Conservation (phyloP, 2,113 vertebrate species). For the Aptenodytes forsteri region DNA sequence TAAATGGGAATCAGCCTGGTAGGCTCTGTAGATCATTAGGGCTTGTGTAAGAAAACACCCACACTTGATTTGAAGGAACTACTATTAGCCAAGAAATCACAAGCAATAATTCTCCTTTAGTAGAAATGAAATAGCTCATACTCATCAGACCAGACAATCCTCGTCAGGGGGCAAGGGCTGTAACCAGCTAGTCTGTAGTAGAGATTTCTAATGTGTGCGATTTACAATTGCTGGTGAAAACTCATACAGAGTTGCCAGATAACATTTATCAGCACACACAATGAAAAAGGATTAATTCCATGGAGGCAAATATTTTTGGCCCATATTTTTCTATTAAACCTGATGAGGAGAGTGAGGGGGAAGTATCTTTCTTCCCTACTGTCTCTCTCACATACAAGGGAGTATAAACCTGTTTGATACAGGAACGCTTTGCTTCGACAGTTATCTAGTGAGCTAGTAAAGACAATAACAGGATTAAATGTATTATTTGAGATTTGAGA, state of each 20-base stretch:
- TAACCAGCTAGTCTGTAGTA: neutral
- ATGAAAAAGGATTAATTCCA: neutral
- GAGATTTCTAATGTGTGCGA: neutral
- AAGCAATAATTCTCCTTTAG: neutral
- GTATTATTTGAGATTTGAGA: neutral
- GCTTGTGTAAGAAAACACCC: neutral
- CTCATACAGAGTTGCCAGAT: neutral
- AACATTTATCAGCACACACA: constrained; percentile 17
- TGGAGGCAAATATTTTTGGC: neutral
- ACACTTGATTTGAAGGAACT: neutral
- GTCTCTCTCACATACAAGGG: neutral
- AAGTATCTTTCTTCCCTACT: neutral
- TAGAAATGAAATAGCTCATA: constrained; percentile 17
- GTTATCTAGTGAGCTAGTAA: neutral
- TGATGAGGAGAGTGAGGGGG: neutral
- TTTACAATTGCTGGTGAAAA: constrained; percentile 28
- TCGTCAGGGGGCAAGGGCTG: neutral
- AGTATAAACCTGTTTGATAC: neutral
- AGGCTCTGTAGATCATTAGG: neutral
- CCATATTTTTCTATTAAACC: neutral
- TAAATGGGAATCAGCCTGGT: neutral
- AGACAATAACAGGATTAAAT: neutral
- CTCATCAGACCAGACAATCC: constrained; percentile 27
- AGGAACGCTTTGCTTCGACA: neutral
- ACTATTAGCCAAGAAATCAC: neutral